Conservation (phyloP, 2,888 invertebrate genomes). For the Leptopilina syphax region DNA sequence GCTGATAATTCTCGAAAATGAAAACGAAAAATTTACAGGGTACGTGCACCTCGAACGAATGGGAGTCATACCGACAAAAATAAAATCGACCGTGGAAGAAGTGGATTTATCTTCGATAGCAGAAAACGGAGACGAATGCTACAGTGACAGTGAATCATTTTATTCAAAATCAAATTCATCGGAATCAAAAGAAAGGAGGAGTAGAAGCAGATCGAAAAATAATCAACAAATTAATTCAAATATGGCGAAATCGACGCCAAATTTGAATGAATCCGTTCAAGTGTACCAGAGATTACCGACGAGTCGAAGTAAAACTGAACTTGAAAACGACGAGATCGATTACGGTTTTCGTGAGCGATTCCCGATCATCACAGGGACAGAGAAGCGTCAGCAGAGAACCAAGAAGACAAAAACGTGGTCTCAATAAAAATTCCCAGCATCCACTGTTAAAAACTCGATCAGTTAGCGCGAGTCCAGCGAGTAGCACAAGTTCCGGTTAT, state of each 20-base stretch:
- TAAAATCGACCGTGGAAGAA: constrained; percentile 50
- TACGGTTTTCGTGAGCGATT: constrained; percentile 52
- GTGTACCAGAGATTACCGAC: background rate
- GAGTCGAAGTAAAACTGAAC: background rate
- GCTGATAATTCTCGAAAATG: background rate
- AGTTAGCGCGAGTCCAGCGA: constrained; percentile 59
- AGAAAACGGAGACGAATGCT: constrained; percentile 59
- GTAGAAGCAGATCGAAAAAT: too few relatives aligned
- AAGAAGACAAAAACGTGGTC: constrained; percentile 33
- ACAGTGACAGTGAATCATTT: constrained; percentile 60
- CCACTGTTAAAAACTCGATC: constrained; percentile 22
- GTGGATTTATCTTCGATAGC: constrained; percentile 59
- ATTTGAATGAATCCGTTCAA: constrained; percentile 68
- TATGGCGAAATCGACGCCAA: constrained; percentile 53
- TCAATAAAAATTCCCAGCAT: constrained; percentile 36
- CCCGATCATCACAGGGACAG: constrained; percentile 29
- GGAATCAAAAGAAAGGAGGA: background rate
- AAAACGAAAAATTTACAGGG: constrained; percentile 75
- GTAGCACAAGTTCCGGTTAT: constrained; percentile 78
- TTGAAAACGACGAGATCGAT: constrained; percentile 42
- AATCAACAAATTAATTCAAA: too few relatives aligned
- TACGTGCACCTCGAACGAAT: constrained; percentile 80
- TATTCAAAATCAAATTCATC: background rate
- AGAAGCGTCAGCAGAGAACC: background rate
- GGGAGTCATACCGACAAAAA: constrained; percentile 72